Conservation (phyloP, 1,140 invertebrate genomes). For the Berghia stephanieae region DNA sequence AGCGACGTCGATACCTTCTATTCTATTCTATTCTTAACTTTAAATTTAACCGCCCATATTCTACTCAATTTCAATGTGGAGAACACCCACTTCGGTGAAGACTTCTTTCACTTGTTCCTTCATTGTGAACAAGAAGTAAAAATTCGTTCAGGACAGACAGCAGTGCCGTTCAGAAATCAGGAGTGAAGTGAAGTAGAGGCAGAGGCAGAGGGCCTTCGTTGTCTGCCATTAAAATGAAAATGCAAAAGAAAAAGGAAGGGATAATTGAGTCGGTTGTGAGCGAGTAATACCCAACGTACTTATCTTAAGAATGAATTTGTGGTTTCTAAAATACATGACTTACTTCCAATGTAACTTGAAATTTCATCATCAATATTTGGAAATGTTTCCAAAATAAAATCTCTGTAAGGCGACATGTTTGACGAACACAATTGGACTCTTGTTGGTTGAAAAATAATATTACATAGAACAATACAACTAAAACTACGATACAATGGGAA, state of each 20-base stretch:
- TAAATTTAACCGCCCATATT: no score
- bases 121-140: no score
- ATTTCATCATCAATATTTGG: constrained; percentile 44
- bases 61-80: no score
- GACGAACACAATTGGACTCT: neutral
- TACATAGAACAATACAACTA: neutral
- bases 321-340: neutral
- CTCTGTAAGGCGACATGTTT: constrained; percentile 41
- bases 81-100: no score
- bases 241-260: neutral
- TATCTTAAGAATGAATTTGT: neutral
- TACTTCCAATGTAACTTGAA: constrained; percentile 41
- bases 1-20: no score
- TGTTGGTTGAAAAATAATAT: neutral
- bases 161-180: no score
- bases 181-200: no score
- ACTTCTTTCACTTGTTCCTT: no score
- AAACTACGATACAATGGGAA: neutral
- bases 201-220: no score
- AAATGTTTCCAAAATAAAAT: constrained; percentile 35
- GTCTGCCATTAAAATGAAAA: no score
- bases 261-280: neutral
- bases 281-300: neutral
- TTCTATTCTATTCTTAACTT: no score
- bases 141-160: no score